These are phyloP conservation scores for Nebria brevicollis DNA, from an alignment of 2,888 invertebrate species.

Conservation along the genomic window DNA sequence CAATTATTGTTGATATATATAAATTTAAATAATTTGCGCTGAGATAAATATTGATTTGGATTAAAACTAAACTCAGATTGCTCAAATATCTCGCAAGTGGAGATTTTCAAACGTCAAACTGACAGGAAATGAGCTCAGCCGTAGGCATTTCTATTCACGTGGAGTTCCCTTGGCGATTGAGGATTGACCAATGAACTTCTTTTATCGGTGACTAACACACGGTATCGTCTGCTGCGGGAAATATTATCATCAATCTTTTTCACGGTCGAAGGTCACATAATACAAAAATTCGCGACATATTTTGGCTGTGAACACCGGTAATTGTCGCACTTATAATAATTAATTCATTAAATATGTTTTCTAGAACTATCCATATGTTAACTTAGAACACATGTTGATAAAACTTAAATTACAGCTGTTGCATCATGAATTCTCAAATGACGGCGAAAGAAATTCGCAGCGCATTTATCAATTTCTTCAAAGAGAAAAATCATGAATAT, in stretches of 20 bases:
- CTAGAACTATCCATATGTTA: background rate
- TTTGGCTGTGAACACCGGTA: background rate
- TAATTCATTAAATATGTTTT: background rate
- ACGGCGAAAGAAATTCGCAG: slow-evolving; percentile 84
- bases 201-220: slow-evolving; percentile 32
- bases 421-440: slow-evolving; percentile 68
- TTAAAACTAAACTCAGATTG: no score
- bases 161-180: slow-evolving; percentile 37
- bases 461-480: slow-evolving; percentile 90
- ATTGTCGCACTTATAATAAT: background rate
- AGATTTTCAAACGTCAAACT: slow-evolving; percentile 36
- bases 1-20: no score
- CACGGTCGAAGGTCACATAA: slow-evolving; percentile 19
- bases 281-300: background rate
- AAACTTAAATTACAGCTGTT: background rate
- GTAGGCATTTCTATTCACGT: slow-evolving; percentile 42
- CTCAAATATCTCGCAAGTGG: background rate
- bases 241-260: slow-evolving; percentile 7
- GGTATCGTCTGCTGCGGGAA: slow-evolving; percentile 8
- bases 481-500: slow-evolving; percentile 87
- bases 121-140: slow-evolving; percentile 33
- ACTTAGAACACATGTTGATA: slow-evolving; percentile 9
- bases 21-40: no score
- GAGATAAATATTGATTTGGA: no score
- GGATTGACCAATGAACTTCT: slow-evolving; percentile 39